These are phyloP conservation scores for Pteria penguin DNA, from an alignment of 2,888 invertebrate genomes.

Conservation along the genomic window DNA sequence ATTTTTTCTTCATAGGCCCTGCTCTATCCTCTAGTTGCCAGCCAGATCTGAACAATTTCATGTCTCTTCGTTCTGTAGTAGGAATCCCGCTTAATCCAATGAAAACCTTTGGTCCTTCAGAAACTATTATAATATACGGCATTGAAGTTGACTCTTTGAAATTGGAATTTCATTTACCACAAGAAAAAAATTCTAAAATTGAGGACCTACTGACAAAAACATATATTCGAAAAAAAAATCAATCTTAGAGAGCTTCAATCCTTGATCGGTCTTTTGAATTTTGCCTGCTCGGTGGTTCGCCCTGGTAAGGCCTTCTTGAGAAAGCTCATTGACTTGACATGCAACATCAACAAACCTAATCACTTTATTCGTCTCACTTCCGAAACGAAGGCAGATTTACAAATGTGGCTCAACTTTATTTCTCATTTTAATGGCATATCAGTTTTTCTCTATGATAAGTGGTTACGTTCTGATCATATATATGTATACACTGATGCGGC, in stretches of 20 bases:
- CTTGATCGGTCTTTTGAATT: slow-evolving; percentile 20
- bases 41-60: not conserved
- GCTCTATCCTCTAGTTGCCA: not conserved
- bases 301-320: slow-evolving; percentile 22
- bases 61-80: not conserved
- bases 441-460: slow-evolving; percentile 14
- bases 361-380: not conserved
- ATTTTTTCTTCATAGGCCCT: not conserved
- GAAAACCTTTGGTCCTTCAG: not conserved
- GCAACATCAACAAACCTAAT: not conserved
- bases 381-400: slow-evolving; percentile 13
- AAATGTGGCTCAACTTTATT: slow-evolving; percentile 11
- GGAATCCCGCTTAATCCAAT: not conserved
- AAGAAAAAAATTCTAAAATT: not conserved
- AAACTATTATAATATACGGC: not conserved
- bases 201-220: not conserved
- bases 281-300: slow-evolving; percentile 19
- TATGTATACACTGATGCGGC: slow-evolving; percentile 23
- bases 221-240: not conserved
- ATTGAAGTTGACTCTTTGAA: not conserved
- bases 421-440: slow-evolving; percentile 8
- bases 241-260: not conserved
- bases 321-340: slow-evolving; percentile 17
- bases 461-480: not conserved
- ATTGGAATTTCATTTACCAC: not conserved